Evolutionary conservation across 2,797 vertebrate genomes (phyloP).

Genomic region (Macropodus opercularis): DNA sequence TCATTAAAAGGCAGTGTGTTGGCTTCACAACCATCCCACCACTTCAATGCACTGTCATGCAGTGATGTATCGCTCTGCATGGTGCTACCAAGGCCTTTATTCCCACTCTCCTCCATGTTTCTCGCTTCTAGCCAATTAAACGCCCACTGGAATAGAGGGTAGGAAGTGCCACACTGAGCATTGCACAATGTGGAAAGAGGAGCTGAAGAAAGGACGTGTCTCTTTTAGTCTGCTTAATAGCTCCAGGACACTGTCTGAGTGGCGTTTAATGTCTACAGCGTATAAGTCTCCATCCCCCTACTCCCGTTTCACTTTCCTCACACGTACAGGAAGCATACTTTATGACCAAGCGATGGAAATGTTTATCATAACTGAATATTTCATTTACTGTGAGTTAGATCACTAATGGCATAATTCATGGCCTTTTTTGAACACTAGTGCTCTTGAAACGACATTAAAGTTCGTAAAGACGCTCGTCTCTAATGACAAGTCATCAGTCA

Average conservation of each 20-base stretch:
- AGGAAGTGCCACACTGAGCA: slow-evolving; percentile 67
- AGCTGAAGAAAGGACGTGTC: slow-evolving; percentile 72
- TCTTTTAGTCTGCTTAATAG: slow-evolving; percentile 74
- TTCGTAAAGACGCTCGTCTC: slow-evolving; percentile 31
- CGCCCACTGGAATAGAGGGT: slow-evolving; percentile 68
- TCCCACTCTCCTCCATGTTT: slow-evolving; percentile 72
- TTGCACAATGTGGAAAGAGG: slow-evolving; percentile 57
- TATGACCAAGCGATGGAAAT: slow-evolving; percentile 48
- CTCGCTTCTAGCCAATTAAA: slow-evolving; percentile 79
- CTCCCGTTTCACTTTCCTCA: slow-evolving; percentile 41
- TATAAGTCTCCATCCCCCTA: slow-evolving; percentile 46
- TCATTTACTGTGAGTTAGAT: slow-evolving; percentile 46
- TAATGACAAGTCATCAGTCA: slow-evolving; percentile 44
- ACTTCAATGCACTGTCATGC: slow-evolving; percentile 78
- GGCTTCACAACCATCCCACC: slow-evolving; percentile 71
- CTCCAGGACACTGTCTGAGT: slow-evolving; percentile 64
- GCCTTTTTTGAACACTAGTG: slow-evolving; percentile 26
- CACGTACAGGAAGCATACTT: slow-evolving; percentile 15
- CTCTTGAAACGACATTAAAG: slow-evolving; percentile 42
- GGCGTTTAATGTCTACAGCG: slow-evolving; percentile 58
- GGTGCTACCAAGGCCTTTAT: slow-evolving; percentile 75
- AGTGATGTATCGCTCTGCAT: slow-evolving; percentile 78
- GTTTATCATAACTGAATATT: slow-evolving; percentile 58
- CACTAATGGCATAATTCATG: slow-evolving; percentile 42
- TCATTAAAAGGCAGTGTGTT: slow-evolving; percentile 77